Percentiles rank a stretch among this genome's conserved stretches.
Evolutionary conservation across 2,888 invertebrate genomes (phyloP).

Genomic region (Stenodera caucasica): DNA sequence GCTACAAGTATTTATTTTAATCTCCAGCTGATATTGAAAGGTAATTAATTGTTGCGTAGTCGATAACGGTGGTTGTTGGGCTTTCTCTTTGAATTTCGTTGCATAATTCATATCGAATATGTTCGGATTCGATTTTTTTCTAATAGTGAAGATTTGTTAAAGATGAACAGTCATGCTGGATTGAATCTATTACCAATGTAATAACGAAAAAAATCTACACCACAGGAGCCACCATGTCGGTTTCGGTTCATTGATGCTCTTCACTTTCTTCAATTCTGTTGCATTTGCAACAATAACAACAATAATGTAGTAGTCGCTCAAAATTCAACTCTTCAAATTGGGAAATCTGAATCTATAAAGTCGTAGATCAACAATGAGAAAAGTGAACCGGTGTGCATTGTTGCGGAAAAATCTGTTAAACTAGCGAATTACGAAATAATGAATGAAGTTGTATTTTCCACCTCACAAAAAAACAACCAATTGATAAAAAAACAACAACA

Average conservation of each 20-base stretch:
- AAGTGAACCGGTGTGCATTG: conserved; percentile 8
- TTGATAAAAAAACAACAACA: too few relatives aligned
- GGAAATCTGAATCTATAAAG: too few relatives aligned
- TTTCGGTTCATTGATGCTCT: conserved; percentile 8
- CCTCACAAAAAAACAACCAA: too few relatives aligned
- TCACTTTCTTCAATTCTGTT: conserved; percentile 5
- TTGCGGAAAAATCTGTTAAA: conserved; percentile 11
- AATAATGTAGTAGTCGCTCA: background rate
- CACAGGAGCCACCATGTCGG: conserved; percentile 13
- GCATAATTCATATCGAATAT: background rate
- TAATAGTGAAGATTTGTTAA: background rate
- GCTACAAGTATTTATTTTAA: background rate
- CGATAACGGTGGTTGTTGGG: conserved; percentile 2
- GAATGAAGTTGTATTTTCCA: conserved; percentile 4
- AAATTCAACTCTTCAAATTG: too few relatives aligned
- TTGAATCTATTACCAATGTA: background rate
- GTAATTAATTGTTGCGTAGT: conserved; percentile 2
- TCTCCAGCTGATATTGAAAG: background rate
- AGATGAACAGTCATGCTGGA: conserved; percentile 11
- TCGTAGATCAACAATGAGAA: conserved; percentile 6
- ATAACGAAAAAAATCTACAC: background rate
- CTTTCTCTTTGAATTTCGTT: background rate
- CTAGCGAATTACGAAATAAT: conserved; percentile 10
- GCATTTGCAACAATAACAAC: background rate
- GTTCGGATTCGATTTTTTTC: too few relatives aligned